Evolutionary conservation across 2,113 vertebrate species (phyloP).

Genomic region (Probosciger aterrimus): DNA sequence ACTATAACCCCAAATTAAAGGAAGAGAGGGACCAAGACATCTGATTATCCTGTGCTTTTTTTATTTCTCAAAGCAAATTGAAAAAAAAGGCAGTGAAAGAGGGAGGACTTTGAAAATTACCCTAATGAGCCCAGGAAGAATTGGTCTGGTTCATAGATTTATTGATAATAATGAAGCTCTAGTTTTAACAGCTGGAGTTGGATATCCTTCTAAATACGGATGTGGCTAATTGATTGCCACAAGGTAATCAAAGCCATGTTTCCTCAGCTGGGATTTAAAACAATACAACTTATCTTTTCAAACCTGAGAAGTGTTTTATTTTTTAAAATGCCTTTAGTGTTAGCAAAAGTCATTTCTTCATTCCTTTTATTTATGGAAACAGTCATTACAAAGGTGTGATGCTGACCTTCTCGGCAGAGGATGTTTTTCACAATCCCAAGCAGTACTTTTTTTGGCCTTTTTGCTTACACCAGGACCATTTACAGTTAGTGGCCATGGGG

Average conservation of each 20-base stretch:
- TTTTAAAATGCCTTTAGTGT: neutral
- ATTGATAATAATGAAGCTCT: slow-evolving; percentile 31
- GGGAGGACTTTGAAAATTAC: neutral
- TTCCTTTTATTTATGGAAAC: neutral
- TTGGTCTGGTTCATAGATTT: slow-evolving; percentile 12
- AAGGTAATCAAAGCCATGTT: slow-evolving; percentile 30
- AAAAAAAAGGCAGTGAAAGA: neutral
- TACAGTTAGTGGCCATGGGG: neutral
- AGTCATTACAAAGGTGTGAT: neutral
- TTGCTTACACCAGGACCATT: neutral
- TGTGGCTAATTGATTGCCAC: slow-evolving; percentile 32
- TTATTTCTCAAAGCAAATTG: neutral
- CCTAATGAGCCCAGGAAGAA: neutral
- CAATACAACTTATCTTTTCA: slow-evolving; percentile 27
- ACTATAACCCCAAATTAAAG: slow-evolving; percentile 1
- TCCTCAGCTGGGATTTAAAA: slow-evolving; percentile 42
- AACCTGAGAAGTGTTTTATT: neutral
- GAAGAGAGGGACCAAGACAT: slow-evolving; percentile 3
- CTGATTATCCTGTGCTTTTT: neutral
- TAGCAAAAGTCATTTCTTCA: neutral
- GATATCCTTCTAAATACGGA: slow-evolving; percentile 47
- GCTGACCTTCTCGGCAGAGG: neutral
- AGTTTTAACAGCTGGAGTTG: slow-evolving; percentile 34
- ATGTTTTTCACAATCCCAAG: neutral
- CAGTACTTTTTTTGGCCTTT: neutral